Percentiles rank a stretch among this genome's conserved stretches.
Evolutionary conservation across 1,140 invertebrate species (phyloP).

Genomic region (Diprion similis): DNA sequence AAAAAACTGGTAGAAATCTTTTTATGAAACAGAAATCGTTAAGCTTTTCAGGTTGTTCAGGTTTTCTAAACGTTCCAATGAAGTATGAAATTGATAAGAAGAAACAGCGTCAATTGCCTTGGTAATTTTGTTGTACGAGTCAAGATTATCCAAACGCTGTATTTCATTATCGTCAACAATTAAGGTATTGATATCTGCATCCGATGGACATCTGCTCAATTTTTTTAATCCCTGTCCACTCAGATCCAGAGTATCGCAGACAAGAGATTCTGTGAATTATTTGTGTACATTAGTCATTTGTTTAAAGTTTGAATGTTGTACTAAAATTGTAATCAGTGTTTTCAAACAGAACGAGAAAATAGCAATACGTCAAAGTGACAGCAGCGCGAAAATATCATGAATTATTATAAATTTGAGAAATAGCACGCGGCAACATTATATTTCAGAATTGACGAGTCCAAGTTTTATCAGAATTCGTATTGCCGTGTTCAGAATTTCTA

Average conservation of each 20-base stretch:
- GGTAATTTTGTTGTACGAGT: slow-evolving; percentile 79
- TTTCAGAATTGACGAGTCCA: no score
- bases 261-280: slow-evolving; percentile 40
- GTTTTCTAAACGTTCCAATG: no score
- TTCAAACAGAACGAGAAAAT: slow-evolving; percentile 5
- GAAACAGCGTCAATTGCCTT: slow-evolving; percentile 67
- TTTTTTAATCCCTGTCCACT: slow-evolving; percentile 76
- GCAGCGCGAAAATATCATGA: slow-evolving; percentile 11
- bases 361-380: slow-evolving; percentile 12
- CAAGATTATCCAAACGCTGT: slow-evolving; percentile 85
- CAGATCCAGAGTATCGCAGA: slow-evolving; percentile 65
- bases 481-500: no score
- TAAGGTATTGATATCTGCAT: slow-evolving; percentile 74
- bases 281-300: slow-evolving; percentile 12
- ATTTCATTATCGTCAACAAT: slow-evolving; percentile 88
- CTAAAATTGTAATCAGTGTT: slow-evolving; percentile 3
- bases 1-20: no score
- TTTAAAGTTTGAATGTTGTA: slow-evolving; percentile 8
- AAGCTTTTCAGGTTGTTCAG: no score
- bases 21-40: no score
- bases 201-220: slow-evolving; percentile 71
- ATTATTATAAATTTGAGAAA: not conserved
- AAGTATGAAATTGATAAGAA: not conserved
- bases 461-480: no score
- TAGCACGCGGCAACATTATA: no score